phyloP scores from a whole-genome alignment of 2,797 vertebrate species.

The Sebastes aleutianus region DNA sequence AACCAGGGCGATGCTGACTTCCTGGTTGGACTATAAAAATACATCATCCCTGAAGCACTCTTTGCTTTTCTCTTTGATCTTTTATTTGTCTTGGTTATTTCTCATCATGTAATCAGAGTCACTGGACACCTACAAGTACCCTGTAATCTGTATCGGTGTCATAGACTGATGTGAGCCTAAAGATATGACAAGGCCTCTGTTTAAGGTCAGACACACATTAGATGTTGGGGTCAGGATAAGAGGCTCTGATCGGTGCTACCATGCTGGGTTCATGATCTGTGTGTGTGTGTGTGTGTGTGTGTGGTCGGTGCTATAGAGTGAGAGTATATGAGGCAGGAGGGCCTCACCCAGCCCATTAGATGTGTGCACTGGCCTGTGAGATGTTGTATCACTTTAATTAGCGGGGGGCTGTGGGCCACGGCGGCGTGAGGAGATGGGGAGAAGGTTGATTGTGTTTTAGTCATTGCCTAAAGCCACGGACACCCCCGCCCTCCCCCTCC shows the following conservation, averaged over 20 bases:
- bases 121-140: background rate
- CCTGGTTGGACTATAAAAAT: too few species aligned
- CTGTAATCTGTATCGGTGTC: background rate
- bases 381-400: conserved; percentile 85
- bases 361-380: conserved; percentile 79
- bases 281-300: conserved; percentile 24
- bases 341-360: conserved; percentile 73
- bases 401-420: conserved; percentile 65
- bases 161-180: background rate
- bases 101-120: background rate
- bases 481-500: background rate
- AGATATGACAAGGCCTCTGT: background rate
- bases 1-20: too few species aligned
- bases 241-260: conserved; percentile 18
- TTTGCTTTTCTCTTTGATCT: too few species aligned
- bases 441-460: conserved; percentile 74
- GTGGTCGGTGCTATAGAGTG: conserved; percentile 9
- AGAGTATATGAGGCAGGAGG: conserved; percentile 51
- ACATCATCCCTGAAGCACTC: too few species aligned
- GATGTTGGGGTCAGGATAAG: conserved; percentile 14
- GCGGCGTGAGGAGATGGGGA: conserved; percentile 52
- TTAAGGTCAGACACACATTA: conserved; percentile 7
- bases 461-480: conserved; percentile 64
- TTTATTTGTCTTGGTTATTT: background rate
- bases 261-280: conserved; percentile 43